These are phyloP conservation scores for Amiota communis DNA, from an alignment of 2,888 invertebrate species.

Conservation along the genomic window DNA sequence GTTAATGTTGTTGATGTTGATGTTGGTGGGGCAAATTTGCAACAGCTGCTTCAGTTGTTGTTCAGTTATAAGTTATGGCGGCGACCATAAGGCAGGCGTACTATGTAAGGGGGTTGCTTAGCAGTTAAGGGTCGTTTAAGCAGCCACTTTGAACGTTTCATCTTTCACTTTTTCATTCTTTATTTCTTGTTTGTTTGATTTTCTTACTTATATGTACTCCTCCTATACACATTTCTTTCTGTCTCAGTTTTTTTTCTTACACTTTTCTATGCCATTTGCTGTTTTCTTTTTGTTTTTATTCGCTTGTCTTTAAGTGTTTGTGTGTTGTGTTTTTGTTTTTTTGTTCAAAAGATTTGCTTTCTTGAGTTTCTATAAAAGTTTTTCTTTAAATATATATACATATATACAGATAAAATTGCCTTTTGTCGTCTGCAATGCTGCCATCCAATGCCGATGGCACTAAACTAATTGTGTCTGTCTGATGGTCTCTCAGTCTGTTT, in stretches of 20 bases:
- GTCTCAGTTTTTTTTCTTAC: neutral
- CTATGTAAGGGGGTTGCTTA: constrained; percentile 42
- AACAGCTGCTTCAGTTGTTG: constrained; percentile 56
- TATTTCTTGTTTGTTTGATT: constrained; percentile 24
- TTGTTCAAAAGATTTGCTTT: constrained; percentile 5
- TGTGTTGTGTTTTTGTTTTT: neutral
- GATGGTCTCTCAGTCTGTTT: neutral
- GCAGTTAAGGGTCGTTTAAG: constrained; percentile 55
- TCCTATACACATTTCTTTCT: constrained; percentile 20
- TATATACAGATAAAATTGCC: neutral
- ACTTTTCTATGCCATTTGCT: neutral
- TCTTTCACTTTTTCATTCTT: constrained; percentile 20
- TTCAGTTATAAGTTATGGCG: constrained; percentile 50
- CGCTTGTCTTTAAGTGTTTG: neutral
- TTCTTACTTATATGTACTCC: constrained; percentile 16
- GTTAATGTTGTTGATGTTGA: too few relatives aligned
- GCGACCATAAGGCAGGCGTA: neutral
- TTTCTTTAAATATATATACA: constrained; percentile 11
- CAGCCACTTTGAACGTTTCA: constrained; percentile 31
- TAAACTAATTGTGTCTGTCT: neutral
- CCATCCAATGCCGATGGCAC: neutral
- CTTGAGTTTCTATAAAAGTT: constrained; percentile 5
- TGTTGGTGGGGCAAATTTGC: constrained; percentile 44
- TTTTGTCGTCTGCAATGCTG: too few relatives aligned
- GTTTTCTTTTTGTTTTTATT: constrained; percentile 3